A percentile compares a stretch with the other conserved stretches of the same genome.
These are phyloP conservation scores for Cynocephalus volans DNA, from an alignment of 2,113 vertebrate genomes.

Conservation along the genomic window DNA sequence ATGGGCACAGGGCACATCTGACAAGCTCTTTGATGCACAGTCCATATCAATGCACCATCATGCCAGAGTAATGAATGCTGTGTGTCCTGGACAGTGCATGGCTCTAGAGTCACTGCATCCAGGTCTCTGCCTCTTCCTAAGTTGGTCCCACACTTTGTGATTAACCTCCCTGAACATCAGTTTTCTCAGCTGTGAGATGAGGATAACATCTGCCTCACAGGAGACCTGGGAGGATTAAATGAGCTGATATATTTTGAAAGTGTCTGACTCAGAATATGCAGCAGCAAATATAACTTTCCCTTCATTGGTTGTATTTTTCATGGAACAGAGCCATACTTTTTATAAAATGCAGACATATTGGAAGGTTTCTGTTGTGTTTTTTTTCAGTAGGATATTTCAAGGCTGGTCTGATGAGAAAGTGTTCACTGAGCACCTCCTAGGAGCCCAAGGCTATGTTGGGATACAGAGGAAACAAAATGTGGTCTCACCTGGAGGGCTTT, in stretches of 20 bases:
- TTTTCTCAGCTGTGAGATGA: background rate
- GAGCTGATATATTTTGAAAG: conserved; percentile 19
- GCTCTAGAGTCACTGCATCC: background rate
- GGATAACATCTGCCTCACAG: background rate
- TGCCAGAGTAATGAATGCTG: background rate
- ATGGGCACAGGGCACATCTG: background rate
- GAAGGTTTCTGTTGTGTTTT: background rate
- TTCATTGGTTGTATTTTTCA: conserved; percentile 59
- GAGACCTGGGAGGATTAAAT: background rate
- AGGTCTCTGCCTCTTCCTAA: background rate
- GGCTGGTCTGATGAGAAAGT: background rate
- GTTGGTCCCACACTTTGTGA: background rate
- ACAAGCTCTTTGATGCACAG: background rate
- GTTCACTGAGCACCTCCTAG: background rate
- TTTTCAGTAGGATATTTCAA: background rate
- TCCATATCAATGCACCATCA: background rate
- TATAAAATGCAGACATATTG: background rate
- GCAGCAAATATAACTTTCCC: conserved; percentile 37
- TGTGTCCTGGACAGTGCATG: background rate
- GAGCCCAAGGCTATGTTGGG: background rate
- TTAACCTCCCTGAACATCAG: background rate
- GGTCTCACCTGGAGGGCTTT: background rate
- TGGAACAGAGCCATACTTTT: conserved; percentile 13
- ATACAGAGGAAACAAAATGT: background rate
- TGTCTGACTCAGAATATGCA: background rate